Conservation (phyloP, 1,140 invertebrate species). For the Drosophila gunungcola region DNA sequence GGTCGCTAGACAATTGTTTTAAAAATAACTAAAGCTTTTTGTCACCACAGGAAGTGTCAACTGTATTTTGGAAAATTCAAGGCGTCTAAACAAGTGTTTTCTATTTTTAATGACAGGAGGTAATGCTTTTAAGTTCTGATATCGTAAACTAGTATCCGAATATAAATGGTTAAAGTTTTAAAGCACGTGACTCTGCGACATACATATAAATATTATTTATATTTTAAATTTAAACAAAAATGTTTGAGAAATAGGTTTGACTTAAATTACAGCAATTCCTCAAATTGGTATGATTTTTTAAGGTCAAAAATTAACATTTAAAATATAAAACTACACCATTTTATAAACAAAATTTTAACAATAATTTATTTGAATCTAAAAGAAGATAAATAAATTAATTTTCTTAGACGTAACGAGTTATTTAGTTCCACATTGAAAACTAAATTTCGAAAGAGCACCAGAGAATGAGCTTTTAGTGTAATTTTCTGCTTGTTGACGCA, state of each 20-base stretch:
- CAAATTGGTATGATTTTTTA: too few species aligned
- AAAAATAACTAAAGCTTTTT: conserved; percentile 5
- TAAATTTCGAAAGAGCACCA: conserved; percentile 7
- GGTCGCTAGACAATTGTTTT: background rate
- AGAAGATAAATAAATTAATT: too few species aligned
- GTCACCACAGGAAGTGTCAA: conserved; percentile 1
- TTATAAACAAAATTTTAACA: background rate
- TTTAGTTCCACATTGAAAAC: background rate
- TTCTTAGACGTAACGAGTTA: too few species aligned
- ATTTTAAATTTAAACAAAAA: too few species aligned
- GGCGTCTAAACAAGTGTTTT: background rate
- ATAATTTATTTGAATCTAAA: background rate
- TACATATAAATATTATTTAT: too few species aligned
- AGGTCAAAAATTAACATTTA: background rate
- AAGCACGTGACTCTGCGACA: too few species aligned
- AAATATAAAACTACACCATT: background rate
- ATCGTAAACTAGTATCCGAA: too few species aligned
- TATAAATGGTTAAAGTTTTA: too few species aligned
- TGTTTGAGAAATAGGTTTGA: too few species aligned
- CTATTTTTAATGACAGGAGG: background rate
- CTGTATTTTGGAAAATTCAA: background rate
- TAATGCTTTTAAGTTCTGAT: too few species aligned
- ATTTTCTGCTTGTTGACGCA: conserved; percentile 35
- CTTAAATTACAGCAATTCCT: too few species aligned
- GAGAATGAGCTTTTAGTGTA: conserved; percentile 8